A percentile compares a stretch with the other conserved stretches of the same genome.
Evolutionary conservation across 2,113 vertebrate genomes (phyloP).

Genomic region (Scophthalmus maximus): DNA sequence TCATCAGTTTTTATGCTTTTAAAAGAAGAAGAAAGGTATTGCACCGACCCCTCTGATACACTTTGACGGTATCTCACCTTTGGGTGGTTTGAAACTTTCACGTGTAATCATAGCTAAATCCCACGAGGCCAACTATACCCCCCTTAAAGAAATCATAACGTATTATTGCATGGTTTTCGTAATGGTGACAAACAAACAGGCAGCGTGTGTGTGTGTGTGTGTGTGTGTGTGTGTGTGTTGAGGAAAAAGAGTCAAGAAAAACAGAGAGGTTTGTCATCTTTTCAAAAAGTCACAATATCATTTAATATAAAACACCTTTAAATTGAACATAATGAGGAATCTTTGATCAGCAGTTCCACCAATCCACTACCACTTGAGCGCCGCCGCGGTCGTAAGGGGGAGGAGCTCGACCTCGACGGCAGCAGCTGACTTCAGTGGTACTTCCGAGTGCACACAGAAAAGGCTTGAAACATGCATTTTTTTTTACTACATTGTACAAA

Average conservation of each 20-base stretch:
- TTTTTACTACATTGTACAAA: slow-evolving; percentile 83
- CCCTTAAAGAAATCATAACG: slow-evolving; percentile 55
- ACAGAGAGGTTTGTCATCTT: slow-evolving; percentile 67
- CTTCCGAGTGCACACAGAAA: slow-evolving; percentile 79
- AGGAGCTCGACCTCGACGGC: slow-evolving; percentile 58
- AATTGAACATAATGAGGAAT: slow-evolving; percentile 77
- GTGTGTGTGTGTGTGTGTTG: too few species aligned
- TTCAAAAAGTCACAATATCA: slow-evolving; percentile 86
- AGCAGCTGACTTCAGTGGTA: slow-evolving; percentile 64
- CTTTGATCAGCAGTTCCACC: slow-evolving; percentile 61
- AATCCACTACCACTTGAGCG: slow-evolving; percentile 59
- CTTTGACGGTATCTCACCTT: slow-evolving; percentile 60
- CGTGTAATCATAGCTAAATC: slow-evolving; percentile 62
- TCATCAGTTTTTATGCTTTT: slow-evolving; percentile 71
- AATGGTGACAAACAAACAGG: slow-evolving; percentile 56
- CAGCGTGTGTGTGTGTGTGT: neutral
- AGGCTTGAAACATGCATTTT: slow-evolving; percentile 85
- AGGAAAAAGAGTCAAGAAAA: slow-evolving; percentile 37
- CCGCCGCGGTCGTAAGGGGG: slow-evolving; percentile 56
- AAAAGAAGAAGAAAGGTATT: slow-evolving; percentile 44
- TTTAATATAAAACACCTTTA: slow-evolving; percentile 88
- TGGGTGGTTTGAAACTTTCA: slow-evolving; percentile 72
- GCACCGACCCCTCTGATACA: slow-evolving; percentile 48
- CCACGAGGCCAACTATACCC: slow-evolving; percentile 33
- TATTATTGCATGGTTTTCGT: slow-evolving; percentile 64